Conservation (phyloP, 2,888 invertebrate species). For the Phyllotreta striolata region DNA sequence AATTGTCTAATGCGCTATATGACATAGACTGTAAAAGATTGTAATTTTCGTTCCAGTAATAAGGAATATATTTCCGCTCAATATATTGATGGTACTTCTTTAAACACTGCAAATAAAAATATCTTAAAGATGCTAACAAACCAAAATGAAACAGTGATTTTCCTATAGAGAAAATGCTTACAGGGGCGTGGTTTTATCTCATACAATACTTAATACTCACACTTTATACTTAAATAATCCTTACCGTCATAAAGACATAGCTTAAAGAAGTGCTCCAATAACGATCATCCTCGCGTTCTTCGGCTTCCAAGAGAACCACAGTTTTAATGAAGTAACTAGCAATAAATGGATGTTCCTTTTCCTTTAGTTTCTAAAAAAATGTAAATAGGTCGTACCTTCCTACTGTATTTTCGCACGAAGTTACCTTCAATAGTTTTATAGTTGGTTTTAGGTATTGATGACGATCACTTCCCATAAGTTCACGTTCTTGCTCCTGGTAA, state of each 20-base stretch:
- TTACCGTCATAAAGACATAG: conserved; percentile 55
- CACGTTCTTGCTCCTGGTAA: conserved; percentile 66
- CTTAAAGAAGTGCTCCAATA: conserved; percentile 45
- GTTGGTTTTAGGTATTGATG: conserved; percentile 61
- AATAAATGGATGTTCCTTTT: conserved; percentile 61
- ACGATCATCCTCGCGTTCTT: conserved; percentile 34
- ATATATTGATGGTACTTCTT: conserved; percentile 57
- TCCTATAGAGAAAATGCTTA: background rate
- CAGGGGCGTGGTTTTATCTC: background rate
- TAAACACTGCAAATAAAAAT: conserved; percentile 60
- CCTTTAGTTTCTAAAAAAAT: conserved; percentile 62
- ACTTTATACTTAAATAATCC: conserved; percentile 21
- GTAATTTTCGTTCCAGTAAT: conserved; percentile 63
- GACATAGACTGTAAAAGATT: conserved; percentile 60
- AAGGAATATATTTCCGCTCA: conserved; percentile 54
- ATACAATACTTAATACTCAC: background rate
- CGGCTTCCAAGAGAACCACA: conserved; percentile 61
- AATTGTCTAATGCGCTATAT: conserved; percentile 31
- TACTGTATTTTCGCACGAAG: background rate
- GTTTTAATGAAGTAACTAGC: conserved; percentile 69
- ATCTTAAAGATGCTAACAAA: background rate
- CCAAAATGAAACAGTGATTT: background rate
- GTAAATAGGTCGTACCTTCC: conserved; percentile 5
- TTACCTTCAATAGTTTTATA: conserved; percentile 60
- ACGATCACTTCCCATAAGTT: conserved; percentile 61